Percentiles rank a stretch among this genome's conserved stretches.
phyloP scores from a whole-genome alignment of 2,113 vertebrate genomes.

The Numenius arquata region DNA sequence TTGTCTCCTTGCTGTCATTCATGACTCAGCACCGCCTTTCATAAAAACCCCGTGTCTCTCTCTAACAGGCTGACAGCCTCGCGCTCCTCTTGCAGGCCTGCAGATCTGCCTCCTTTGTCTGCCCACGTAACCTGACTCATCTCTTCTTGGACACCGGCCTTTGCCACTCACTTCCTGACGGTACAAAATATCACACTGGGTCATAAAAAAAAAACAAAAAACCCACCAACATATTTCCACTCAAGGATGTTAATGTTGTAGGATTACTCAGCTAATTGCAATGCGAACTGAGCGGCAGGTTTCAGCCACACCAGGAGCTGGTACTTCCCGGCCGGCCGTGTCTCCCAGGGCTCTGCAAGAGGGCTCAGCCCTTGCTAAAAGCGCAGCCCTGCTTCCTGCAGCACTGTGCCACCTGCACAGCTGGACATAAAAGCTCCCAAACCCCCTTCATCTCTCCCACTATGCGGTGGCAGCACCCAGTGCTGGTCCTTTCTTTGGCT shows the following conservation, averaged over 20 bases:
- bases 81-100: neutral
- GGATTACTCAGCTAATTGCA: neutral
- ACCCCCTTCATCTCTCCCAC: accelerated
- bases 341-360: neutral
- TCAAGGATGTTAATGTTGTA: neutral
- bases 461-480: neutral
- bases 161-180: neutral
- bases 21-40: constrained; percentile 50
- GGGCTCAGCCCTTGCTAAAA: neutral
- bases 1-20: constrained; percentile 21
- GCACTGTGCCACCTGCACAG: neutral
- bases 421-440: neutral
- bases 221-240: neutral
- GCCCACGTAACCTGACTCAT: neutral
- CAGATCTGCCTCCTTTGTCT: neutral
- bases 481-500: neutral
- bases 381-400: neutral
- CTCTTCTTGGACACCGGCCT: neutral
- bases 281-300: accelerated
- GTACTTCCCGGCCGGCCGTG: accelerated
- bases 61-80: neutral
- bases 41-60: neutral
- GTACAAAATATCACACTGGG: neutral
- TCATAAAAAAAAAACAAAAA: neutral
- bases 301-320: neutral